Evolutionary conservation across 2,888 invertebrate genomes (phyloP).

Genomic region (Drosophila recens): DNA sequence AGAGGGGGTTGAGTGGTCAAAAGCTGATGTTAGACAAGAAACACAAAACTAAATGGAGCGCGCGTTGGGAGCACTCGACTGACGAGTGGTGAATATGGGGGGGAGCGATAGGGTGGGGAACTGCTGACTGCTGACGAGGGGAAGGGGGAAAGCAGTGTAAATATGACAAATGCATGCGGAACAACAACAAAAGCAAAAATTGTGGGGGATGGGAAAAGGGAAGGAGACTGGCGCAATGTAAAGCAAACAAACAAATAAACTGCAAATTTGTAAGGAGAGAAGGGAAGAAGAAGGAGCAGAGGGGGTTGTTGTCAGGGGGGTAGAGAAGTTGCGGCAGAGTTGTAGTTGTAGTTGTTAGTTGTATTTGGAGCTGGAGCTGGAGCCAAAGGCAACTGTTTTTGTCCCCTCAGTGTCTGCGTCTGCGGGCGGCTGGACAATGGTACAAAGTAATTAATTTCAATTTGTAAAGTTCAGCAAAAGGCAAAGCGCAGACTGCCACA

Average conservation of each 20-base stretch:
- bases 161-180: conserved; percentile 59
- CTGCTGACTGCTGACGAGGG: too few species aligned
- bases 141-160: conserved; percentile 15
- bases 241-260: conserved; percentile 35
- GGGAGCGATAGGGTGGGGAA: neutral
- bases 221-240: neutral
- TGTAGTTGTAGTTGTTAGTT: conserved; percentile 1
- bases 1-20: conserved; percentile 20
- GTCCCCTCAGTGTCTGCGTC: neutral
- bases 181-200: conserved; percentile 29
- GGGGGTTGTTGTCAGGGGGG: neutral
- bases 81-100: neutral
- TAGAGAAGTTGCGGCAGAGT: neutral
- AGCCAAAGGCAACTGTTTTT: conserved; percentile 22
- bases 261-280: conserved; percentile 12
- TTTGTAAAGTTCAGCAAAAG: conserved; percentile 77
- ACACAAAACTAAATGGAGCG: conserved; percentile 60
- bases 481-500: conserved; percentile 34
- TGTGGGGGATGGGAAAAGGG: neutral
- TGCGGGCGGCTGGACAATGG: conserved; percentile 50
- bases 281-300: neutral
- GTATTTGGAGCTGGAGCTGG: neutral
- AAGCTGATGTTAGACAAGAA: conserved; percentile 58
- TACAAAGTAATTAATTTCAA: conserved; percentile 81
- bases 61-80: conserved; percentile 9